Evolutionary conservation across 2,888 invertebrate genomes (phyloP), one percentile per base, ranked within the genome.

Genomic region (Itoplectis maculator): DNA sequence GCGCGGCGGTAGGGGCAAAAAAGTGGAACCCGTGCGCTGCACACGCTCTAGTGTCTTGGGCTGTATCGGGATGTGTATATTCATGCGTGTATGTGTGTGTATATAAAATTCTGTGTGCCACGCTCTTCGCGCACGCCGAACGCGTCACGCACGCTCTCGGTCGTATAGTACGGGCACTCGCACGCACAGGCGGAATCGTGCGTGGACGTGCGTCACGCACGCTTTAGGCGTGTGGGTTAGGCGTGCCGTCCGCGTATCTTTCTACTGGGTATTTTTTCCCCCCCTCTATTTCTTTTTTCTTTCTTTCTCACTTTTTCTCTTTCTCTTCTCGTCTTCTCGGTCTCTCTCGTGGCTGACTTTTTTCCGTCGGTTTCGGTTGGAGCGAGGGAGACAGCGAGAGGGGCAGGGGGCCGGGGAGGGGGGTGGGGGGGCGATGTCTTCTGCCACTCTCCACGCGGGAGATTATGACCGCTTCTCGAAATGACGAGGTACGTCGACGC

Each of bases 91-190:
- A 15, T 40, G n/a, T 63, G 13, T 61, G 11, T 61, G 37, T 40
- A 15, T 18, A 29, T 37, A 29, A 40, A 18, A 61, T 61, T 37
- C 18, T 13, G 73, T 69, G 84, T 88, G 90, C 89, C 90, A 90
- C 91, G 90, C 89, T 90, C 89, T 87, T 84, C 88, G 90, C 91
- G 89, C 90, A 90, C 88, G 90, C 88, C 89, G 84, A 82, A 78
- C 83, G 83, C 83, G 82, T 81, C 66, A 75, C 74, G 83, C 61
- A 73, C 70, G 66, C 37, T 18, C 45, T 18, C 45, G 18, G 51
- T 45, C 45, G 45, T 23, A 69, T 15, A 29, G 40, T 7, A 63
- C 29, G 51, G 47, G 18, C 11, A 18, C 20, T 20, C 66, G n/a
- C n/a, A 73, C 75, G 84, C 82, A 76, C 73, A 84, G 82, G 75